Percentiles rank a stretch among this genome's conserved stretches.
Conservation (phyloP, 2,113 vertebrate species). For the Rousettus leschenaultii region DNA sequence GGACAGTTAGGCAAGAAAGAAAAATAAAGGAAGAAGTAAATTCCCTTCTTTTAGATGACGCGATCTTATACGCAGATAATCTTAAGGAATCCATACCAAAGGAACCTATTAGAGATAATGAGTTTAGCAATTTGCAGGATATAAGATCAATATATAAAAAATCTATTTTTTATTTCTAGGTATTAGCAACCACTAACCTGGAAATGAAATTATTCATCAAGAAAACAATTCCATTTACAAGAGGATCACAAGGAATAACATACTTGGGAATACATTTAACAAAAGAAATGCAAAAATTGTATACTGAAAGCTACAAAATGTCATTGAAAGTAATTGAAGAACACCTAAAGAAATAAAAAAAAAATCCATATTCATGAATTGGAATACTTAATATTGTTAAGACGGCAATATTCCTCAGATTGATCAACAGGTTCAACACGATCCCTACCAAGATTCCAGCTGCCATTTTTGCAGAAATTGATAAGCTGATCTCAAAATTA, state of each 20-base stretch:
- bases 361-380: neutral
- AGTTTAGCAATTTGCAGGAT: neutral
- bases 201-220: neutral
- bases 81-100: neutral
- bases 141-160: neutral
- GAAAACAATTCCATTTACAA: neutral
- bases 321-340: neutral
- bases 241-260: neutral
- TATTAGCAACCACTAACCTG: neutral
- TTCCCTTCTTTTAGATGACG: neutral
- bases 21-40: slow-evolving; percentile 8
- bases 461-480: neutral
- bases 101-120: neutral
- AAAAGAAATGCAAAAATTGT: neutral
- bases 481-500: neutral
- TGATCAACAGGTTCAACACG: neutral
- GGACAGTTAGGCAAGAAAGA: neutral
- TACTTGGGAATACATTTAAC: neutral
- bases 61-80: neutral
- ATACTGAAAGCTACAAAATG: neutral
- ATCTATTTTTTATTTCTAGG: neutral
- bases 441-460: neutral
- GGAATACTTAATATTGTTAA: neutral
- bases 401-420: neutral
- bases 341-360: slow-evolving; percentile 9